Base-by-base conservation (phyloP, 2,888 invertebrate genomes). In the Omphaloscelis lunosa region DNA sequence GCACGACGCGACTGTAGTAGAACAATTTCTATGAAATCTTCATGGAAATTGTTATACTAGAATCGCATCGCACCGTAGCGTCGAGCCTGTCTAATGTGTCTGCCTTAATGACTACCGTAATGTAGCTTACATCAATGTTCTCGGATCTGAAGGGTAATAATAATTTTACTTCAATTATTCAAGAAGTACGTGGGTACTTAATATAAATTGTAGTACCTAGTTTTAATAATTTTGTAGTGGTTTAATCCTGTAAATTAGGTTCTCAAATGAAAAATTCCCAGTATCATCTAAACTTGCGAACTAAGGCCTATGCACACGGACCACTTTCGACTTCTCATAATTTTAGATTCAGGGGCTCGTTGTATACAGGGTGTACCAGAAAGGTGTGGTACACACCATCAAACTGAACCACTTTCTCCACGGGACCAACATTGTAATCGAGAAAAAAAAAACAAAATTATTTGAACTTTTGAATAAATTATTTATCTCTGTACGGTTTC, bases 201-300 rank as follows among this genome's bases (percentile, higher is more conserved):
- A 56, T 56, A n/a, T 56, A 12, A 34, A n/a, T 15, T 27, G 12
- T 56, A 56, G 27, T 34, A 34, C 34, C 34, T 5, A 56, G n/a
- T n/a, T 56, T 56, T 12, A 58, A 59, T 29, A 29, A 29, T 29
- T 59, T 59, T 59, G 27, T 29, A 29, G 17, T 29, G 29, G 29
- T 27, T 45, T 27, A 71, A 27, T 27, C 9, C 62, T 23, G 17
- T 34, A 56, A 27, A 23, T n/a, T 56, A 41, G 41, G 61, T 41
- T 58, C 41, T 58, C 63, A 51, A 77, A 77, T 48, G 63, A 77
- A 78, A 65, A 48, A 77, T 34, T 77, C 15, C 48, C 63, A n/a
- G 12, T 58, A 65, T 65, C 41, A 65, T 65, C 41, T 65, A 27
- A 34, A 51, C 29, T 65, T 58, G 56, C 20, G 12, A 63, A 75